phyloP scores from a whole-genome alignment of 2,113 vertebrate genomes.

The Chaenogobius annularis region DNA sequence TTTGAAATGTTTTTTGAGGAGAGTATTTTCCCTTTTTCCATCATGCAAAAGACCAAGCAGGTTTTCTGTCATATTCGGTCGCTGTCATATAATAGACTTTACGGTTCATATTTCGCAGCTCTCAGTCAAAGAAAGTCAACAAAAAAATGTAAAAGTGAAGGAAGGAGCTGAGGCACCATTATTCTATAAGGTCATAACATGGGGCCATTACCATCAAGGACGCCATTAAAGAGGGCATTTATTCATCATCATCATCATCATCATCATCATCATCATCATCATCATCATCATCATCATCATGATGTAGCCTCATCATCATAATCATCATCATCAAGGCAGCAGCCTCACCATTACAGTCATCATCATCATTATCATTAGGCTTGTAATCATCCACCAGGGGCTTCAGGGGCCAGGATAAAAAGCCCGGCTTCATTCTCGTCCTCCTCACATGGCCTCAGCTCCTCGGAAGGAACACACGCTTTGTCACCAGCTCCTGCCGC shows the following conservation, averaged over 20 bases:
- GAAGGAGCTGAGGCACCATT: constrained; percentile 67
- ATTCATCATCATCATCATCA: constrained; percentile 75
- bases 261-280: constrained; percentile 61
- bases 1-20: neutral
- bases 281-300: constrained; percentile 63
- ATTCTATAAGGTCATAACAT: constrained; percentile 78
- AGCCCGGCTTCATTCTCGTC: constrained; percentile 50
- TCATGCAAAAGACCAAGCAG: neutral
- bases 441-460: constrained; percentile 53
- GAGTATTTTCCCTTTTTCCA: neutral
- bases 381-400: constrained; percentile 78
- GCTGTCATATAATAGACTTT: constrained; percentile 27
- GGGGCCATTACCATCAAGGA: constrained; percentile 79
- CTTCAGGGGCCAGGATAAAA: constrained; percentile 74
- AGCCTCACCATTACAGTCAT: constrained; percentile 78
- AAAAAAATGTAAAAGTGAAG: constrained; percentile 66
- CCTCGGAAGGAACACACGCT: constrained; percentile 29
- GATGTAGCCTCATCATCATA: constrained; percentile 58
- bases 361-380: constrained; percentile 84
- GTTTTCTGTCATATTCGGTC: constrained; percentile 2
- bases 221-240: constrained; percentile 77
- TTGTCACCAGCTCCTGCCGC: neutral
- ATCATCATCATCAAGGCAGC: constrained; percentile 73
- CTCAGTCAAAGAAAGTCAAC: constrained; percentile 62
- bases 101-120: constrained; percentile 46